phyloP scores from a whole-genome alignment of 2,797 vertebrate species.

The Sebastolobus alascanus region DNA sequence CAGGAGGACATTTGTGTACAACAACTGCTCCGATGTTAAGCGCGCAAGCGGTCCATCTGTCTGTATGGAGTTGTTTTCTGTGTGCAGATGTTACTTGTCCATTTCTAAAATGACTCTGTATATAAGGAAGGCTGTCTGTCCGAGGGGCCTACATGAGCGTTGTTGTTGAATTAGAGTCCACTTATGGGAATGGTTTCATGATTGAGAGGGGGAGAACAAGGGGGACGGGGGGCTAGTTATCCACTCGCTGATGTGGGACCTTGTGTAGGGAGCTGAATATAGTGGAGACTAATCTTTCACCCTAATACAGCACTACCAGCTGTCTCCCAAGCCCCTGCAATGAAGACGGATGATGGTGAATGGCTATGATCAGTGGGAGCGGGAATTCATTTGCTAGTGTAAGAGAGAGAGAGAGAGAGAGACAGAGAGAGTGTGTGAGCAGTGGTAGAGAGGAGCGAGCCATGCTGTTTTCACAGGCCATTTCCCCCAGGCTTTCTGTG shows the following conservation, averaged over 20 bases:
- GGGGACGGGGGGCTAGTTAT: slow-evolving; percentile 56
- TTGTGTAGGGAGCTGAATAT: slow-evolving; percentile 51
- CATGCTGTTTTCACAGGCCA: slow-evolving; percentile 66
- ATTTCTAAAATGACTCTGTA: slow-evolving; percentile 6
- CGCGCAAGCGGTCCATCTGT: slow-evolving; percentile 4
- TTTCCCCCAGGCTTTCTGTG: slow-evolving; percentile 63
- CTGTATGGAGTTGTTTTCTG: not conserved
- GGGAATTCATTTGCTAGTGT: slow-evolving; percentile 61
- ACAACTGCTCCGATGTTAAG: slow-evolving; percentile 6
- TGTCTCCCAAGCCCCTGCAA: slow-evolving; percentile 59
- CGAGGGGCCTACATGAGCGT: not conserved
- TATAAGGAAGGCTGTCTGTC: slow-evolving; percentile 11
- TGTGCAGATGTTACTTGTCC: slow-evolving; percentile 14
- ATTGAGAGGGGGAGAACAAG: slow-evolving; percentile 41
- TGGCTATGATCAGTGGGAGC: slow-evolving; percentile 61
- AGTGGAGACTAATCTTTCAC: slow-evolving; percentile 64
- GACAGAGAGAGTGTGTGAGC: slow-evolving; percentile 18
- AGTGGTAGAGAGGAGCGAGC: slow-evolving; percentile 44
- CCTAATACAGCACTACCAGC: slow-evolving; percentile 57
- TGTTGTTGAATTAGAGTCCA: slow-evolving; percentile 47
- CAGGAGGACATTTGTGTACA: slow-evolving; percentile 14
- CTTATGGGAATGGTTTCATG: slow-evolving; percentile 50
- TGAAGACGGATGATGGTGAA: slow-evolving; percentile 67
- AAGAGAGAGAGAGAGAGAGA: not conserved
- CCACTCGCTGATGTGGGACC: slow-evolving; percentile 65